phyloP scores from a whole-genome alignment of 2,888 invertebrate species.

The Scelioninae gen. 2 region DNA sequence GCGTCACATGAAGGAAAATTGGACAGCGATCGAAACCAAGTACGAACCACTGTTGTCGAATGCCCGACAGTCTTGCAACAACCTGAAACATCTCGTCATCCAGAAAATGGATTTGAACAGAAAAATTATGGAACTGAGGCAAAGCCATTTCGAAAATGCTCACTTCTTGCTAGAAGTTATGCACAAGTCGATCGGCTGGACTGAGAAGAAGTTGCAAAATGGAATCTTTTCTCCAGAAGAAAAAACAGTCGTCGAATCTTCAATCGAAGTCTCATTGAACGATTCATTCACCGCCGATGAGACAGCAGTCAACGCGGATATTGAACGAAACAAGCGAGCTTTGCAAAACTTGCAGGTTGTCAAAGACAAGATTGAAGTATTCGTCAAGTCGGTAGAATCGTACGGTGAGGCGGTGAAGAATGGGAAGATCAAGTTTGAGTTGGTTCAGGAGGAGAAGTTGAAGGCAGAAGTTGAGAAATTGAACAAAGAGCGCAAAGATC shows the following conservation, averaged over 20 bases:
- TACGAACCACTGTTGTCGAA: conserved; percentile 9
- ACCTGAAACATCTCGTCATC: conserved; percentile 1
- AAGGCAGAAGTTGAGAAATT: conserved; percentile 64
- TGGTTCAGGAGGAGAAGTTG: conserved; percentile 62
- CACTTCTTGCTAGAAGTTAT: conserved; percentile 32
- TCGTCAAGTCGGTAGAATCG: conserved; percentile 54
- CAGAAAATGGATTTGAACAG: conserved; percentile 17
- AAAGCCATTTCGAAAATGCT: conserved; percentile 34
- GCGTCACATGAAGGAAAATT: conserved; percentile 7
- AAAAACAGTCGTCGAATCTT: conserved; percentile 11
- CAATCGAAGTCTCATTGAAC: conserved; percentile 35
- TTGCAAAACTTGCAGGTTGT: conserved; percentile 57
- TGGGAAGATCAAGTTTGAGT: conserved; percentile 60
- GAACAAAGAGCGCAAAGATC: conserved; percentile 65
- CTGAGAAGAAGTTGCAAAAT: conserved; percentile 40
- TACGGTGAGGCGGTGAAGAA: conserved; percentile 61
- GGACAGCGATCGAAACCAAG: conserved; percentile 12
- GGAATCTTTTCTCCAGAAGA: conserved; percentile 18
- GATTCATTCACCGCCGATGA: conserved; percentile 43
- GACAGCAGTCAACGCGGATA: conserved; percentile 34
- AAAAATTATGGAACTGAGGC: conserved; percentile 22
- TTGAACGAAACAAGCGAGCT: conserved; percentile 38
- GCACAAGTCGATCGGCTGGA: conserved; percentile 43
- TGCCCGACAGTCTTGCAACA: conserved; percentile 10
- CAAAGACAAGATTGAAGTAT: conserved; percentile 61